These are phyloP conservation scores for Agrotis clavis DNA, from an alignment of 2,888 invertebrate species.

Conservation along the genomic window DNA sequence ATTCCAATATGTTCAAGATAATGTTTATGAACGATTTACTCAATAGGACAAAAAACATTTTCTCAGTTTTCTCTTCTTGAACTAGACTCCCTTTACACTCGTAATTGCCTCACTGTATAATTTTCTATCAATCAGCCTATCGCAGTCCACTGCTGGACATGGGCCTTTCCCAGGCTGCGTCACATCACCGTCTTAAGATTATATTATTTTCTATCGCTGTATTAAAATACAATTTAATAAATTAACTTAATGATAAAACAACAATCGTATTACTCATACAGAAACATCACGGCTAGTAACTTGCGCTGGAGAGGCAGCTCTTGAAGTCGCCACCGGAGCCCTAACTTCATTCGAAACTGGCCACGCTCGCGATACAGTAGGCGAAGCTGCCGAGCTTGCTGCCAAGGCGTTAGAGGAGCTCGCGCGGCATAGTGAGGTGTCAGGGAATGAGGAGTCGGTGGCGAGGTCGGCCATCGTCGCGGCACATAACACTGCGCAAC, in stretches of 20 bases:
- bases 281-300: constrained; percentile 72
- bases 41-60: neutral
- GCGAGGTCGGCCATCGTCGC: constrained; percentile 79
- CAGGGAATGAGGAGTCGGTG: constrained; percentile 82
- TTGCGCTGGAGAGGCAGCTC: constrained; percentile 79
- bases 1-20: neutral
- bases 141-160: too few relatives aligned
- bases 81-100: too few relatives aligned
- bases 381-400: constrained; percentile 78
- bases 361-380: constrained; percentile 76
- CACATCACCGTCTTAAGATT: too few relatives aligned
- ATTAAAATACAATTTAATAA: neutral
- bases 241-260: neutral
- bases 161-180: too few relatives aligned
- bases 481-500: constrained; percentile 84
- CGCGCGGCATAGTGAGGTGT: constrained; percentile 76
- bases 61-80: neutral
- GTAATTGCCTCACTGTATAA: neutral
- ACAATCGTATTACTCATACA: constrained; percentile 54
- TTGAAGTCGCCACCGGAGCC: constrained; percentile 81
- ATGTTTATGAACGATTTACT: neutral
- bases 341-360: constrained; percentile 78
- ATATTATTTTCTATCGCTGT: neutral
- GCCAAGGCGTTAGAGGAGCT: constrained; percentile 80
- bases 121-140: too few relatives aligned